A percentile compares a stretch with the other conserved stretches of the same genome.
These are phyloP conservation scores for Nicator chloris DNA, from an alignment of 2,113 vertebrate species.

Conservation along the genomic window DNA sequence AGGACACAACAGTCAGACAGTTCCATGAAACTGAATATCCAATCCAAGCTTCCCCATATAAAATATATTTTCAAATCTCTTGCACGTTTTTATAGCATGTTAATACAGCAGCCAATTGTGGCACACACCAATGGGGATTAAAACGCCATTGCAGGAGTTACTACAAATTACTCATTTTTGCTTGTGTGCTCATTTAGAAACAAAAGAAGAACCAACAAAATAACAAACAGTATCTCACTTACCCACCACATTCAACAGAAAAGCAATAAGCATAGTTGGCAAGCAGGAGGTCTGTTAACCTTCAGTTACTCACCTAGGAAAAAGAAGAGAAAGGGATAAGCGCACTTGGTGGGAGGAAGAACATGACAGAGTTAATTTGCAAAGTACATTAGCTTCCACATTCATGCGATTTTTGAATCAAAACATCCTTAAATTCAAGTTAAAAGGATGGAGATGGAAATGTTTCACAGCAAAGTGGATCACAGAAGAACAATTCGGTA, in stretches of 20 bases:
- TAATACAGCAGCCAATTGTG: not conserved
- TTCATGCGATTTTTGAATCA: not conserved
- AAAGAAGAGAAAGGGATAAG: not conserved
- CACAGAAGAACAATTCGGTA: not conserved
- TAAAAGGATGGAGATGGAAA: not conserved
- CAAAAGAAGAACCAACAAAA: not conserved
- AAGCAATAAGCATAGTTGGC: conserved; percentile 17
- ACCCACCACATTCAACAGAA: conserved; percentile 64
- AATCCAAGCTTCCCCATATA: not conserved
- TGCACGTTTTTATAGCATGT: fast-evolving
- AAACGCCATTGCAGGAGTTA: not conserved
- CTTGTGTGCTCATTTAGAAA: not conserved
- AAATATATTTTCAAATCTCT: not conserved
- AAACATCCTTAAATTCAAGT: not conserved
- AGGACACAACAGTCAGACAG: not conserved
- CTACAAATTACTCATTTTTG: not conserved
- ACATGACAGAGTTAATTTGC: fast-evolving
- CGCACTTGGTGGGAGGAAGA: not conserved
- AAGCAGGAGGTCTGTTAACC: conserved; percentile 56
- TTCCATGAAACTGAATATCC: not conserved
- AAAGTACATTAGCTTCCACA: fast-evolving
- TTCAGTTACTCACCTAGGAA: conserved; percentile 78
- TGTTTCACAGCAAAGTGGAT: not conserved
- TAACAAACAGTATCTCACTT: conserved; percentile 43
- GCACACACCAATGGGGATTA: not conserved